Conservation (phyloP, 2,113 vertebrate genomes). For the Eudyptes chrysolophus region DNA sequence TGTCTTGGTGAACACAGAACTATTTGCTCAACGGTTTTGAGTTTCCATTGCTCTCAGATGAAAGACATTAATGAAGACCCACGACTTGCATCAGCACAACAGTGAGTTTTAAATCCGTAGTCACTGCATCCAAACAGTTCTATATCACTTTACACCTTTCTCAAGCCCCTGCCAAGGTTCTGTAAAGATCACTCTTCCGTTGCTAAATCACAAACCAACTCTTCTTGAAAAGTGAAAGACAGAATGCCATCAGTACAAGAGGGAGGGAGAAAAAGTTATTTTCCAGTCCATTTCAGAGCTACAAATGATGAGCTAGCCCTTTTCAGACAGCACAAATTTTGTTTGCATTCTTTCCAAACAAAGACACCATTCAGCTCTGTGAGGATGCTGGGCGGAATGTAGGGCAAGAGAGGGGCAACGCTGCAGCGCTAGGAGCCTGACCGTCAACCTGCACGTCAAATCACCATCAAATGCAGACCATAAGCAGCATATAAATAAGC, state of each 20-base stretch:
- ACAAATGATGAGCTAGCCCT: conserved; percentile 28
- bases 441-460: neutral
- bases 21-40: neutral
- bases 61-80: neutral
- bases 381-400: neutral
- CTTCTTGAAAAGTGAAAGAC: neutral
- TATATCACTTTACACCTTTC: neutral
- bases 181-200: neutral
- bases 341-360: conserved; percentile 38
- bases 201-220: neutral
- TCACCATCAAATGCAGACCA: accelerated
- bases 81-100: neutral
- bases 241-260: accelerated
- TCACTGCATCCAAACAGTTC: neutral
- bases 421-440: neutral
- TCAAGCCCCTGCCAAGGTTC: neutral
- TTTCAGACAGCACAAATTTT: neutral
- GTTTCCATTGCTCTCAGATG: accelerated
- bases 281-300: neutral
- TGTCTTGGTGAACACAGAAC: neutral
- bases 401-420: neutral
- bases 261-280: neutral
- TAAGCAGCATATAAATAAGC: accelerated
- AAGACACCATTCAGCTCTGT: neutral
- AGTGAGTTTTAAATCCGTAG: neutral